Conservation (phyloP, 2,888 invertebrate species). For the Phania funesta region DNA sequence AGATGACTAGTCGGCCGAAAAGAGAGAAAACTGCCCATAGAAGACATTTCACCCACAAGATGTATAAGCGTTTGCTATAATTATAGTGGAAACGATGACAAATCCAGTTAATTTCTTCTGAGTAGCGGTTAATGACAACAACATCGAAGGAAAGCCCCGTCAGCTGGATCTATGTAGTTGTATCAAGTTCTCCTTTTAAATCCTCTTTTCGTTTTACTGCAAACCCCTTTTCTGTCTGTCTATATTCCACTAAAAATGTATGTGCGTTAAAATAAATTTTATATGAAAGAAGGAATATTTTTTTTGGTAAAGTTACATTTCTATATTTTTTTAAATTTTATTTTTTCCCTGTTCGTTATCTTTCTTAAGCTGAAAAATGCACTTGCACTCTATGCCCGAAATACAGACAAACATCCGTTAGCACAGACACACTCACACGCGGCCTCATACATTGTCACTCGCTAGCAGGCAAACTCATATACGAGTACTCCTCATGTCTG, state of each 20-base stretch:
- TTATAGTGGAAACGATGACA: no score
- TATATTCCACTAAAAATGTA: background rate
- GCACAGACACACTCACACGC: background rate
- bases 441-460: background rate
- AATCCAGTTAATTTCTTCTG: no score
- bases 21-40: no score
- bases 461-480: background rate
- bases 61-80: no score
- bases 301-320: constrained; percentile 21
- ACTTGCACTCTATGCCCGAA: constrained; percentile 55
- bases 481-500: background rate
- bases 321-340: background rate
- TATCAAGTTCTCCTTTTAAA: no score
- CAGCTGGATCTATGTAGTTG: no score
- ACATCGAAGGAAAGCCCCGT: no score
- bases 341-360: constrained; percentile 44
- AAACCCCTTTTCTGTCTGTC: constrained; percentile 16
- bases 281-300: constrained; percentile 16
- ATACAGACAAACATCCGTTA: constrained; percentile 34
- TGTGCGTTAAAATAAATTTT: constrained; percentile 26
- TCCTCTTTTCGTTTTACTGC: background rate
- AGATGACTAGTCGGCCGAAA: no score
- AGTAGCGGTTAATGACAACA: no score
- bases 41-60: no score
- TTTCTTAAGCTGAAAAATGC: constrained; percentile 65